Evolutionary conservation across 2,797 vertebrate genomes (phyloP).

Genomic region (Anomalospiza imberbis): DNA sequence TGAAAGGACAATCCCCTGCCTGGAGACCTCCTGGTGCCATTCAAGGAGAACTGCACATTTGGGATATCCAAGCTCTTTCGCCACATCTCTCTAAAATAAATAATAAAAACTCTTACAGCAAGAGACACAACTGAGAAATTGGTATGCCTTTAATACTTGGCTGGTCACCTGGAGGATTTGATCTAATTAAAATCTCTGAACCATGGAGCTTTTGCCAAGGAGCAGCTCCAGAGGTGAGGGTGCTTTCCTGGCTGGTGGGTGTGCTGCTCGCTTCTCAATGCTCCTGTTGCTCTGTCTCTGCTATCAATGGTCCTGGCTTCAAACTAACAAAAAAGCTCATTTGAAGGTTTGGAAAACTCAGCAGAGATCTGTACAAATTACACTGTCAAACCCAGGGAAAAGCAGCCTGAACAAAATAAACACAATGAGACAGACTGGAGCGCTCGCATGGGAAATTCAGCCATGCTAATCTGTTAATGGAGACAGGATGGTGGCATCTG

Average conservation of each 20-base stretch:
- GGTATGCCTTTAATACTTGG: slow-evolving; percentile 3
- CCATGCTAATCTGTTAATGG: slow-evolving; percentile 18
- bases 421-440: slow-evolving; percentile 37
- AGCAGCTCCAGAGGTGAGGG: neutral
- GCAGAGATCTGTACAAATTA: slow-evolving; percentile 29
- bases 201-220: slow-evolving; percentile 1
- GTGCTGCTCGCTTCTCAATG: neutral
- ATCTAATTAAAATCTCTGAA: slow-evolving; percentile 57
- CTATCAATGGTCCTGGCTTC: neutral
- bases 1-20: neutral
- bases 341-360: slow-evolving; percentile 48
- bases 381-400: slow-evolving; percentile 56
- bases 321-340: slow-evolving; percentile 4
- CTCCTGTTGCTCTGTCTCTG: neutral
- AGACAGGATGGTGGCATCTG: slow-evolving; percentile 11
- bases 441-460: neutral
- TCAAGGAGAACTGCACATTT: neutral
- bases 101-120: neutral
- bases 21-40: neutral
- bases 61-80: neutral
- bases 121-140: neutral
- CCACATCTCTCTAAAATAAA: slow-evolving; percentile 21
- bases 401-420: slow-evolving; percentile 58
- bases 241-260: neutral
- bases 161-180: slow-evolving; percentile 16